Conservation (phyloP, 2,113 vertebrate species). For the rat (Rattus norvegicus) region GRCr8 NC_086021.1:51235001-51235500, state of each 20-base stretch:
- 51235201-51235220: neutral
- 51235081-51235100: neutral
- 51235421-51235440: neutral
- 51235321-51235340: slow-evolving; percentile 26
- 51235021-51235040: neutral
- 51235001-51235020: neutral
- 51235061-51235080: neutral
- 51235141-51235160: too few species aligned
- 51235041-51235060: neutral
- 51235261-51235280: slow-evolving; percentile 4
- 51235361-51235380: neutral
- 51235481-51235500: neutral
- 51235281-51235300: neutral
- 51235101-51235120: neutral
- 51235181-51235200: too few species aligned
- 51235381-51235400: slow-evolving; percentile 13
- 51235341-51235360: slow-evolving; percentile 11
- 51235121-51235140: neutral
- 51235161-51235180: too few species aligned
- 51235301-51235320: slow-evolving; percentile 49
- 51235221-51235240: neutral
- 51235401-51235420: neutral
- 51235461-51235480: neutral
- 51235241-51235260: neutral
- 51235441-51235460: neutral